These are phyloP conservation scores for Falcaria lacertinaria DNA, from an alignment of 2,888 invertebrate species.

Conservation along the genomic window DNA sequence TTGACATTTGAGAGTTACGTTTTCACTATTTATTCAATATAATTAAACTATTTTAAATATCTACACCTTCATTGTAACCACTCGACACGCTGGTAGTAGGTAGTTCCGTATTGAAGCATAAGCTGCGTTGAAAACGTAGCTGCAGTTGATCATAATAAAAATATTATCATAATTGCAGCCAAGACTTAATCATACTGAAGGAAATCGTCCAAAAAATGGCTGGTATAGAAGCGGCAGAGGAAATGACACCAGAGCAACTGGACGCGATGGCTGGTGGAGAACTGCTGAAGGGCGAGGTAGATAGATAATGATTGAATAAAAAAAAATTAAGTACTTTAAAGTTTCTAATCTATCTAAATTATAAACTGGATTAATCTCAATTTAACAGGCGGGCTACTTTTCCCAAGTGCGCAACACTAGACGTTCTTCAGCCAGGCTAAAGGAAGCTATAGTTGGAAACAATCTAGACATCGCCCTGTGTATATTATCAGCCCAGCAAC, in stretches of 20 bases:
- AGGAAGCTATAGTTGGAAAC: constrained; percentile 96
- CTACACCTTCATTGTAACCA: too few species aligned
- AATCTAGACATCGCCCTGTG: constrained; percentile 96
- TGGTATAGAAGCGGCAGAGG: constrained; percentile 97
- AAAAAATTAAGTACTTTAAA: background rate
- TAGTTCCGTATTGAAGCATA: too few species aligned
- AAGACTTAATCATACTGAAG: constrained; percentile 94
- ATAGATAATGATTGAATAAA: background rate
- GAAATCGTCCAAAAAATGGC: constrained; percentile 99
- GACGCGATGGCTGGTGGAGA: constrained; percentile 99
- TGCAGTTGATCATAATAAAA: too few species aligned
- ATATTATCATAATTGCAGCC: constrained; percentile 74
- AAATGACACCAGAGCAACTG: constrained; percentile 96
- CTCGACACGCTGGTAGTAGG: too few species aligned
- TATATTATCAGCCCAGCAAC: constrained; percentile 97
- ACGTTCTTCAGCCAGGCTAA: constrained; percentile 95
- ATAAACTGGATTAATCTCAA: background rate
- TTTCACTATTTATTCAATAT: too few species aligned
- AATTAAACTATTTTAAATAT: too few species aligned
- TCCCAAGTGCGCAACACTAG: constrained; percentile 98
- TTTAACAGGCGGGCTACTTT: constrained; percentile 94
- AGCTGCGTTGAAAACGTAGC: too few species aligned
- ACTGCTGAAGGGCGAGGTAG: constrained; percentile 94
- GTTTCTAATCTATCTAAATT: too few species aligned
- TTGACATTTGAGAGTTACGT: too few species aligned